Percentiles rank a stretch among this genome's conserved stretches.
Conservation (phyloP, 2,113 vertebrate species). For the Plotosus lineatus region DNA sequence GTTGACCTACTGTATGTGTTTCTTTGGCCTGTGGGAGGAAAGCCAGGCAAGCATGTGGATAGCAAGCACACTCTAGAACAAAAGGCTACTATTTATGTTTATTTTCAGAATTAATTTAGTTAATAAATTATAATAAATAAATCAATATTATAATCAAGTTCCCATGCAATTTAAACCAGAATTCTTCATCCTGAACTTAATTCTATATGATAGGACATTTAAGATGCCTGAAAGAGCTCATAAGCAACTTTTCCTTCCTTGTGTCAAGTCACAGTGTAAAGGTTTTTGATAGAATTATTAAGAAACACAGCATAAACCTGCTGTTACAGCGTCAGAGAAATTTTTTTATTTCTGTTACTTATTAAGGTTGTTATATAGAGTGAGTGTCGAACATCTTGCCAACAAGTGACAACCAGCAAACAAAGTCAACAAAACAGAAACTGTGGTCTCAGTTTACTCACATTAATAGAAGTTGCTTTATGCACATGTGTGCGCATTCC, state of each 20-base stretch:
- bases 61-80: too few relatives aligned
- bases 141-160: background rate
- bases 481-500: constrained; percentile 50
- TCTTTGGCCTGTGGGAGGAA: too few relatives aligned
- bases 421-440: constrained; percentile 1
- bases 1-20: too few relatives aligned
- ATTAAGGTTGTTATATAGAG: too few relatives aligned
- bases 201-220: background rate
- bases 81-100: too few relatives aligned
- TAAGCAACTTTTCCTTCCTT: background rate
- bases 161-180: background rate
- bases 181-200: background rate
- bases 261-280: background rate
- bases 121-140: too few relatives aligned
- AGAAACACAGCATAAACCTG: background rate
- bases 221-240: background rate
- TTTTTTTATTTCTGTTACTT: background rate
- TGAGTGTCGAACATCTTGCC: background rate
- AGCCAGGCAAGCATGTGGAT: too few relatives aligned
- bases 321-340: background rate
- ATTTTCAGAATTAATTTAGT: too few relatives aligned
- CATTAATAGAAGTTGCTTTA: constrained; percentile 39
- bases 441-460: constrained; percentile 6
- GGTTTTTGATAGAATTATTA: background rate
- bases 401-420: background rate